Evolutionary conservation across 2,113 vertebrate genomes (phyloP).

Genomic region (Triplophysa dalaica): DNA sequence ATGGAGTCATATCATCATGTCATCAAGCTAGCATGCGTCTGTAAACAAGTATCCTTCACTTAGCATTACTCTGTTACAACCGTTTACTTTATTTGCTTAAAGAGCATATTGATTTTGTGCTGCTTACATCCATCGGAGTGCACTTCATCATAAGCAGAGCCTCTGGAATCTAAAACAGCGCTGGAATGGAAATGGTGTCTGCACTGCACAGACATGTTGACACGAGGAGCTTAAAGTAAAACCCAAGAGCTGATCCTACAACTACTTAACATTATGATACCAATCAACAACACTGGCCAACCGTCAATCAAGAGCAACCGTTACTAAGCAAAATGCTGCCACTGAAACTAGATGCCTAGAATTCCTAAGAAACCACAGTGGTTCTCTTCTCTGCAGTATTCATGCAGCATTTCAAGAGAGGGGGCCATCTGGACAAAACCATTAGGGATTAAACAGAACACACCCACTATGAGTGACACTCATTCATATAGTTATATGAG

Average conservation of each 20-base stretch:
- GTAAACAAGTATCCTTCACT: not conserved
- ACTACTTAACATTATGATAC: not conserved
- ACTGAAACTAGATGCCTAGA: not conserved
- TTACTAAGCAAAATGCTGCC: not conserved
- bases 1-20: not conserved
- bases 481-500: not conserved
- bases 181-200: not conserved
- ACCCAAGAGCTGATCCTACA: not conserved
- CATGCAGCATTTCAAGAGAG: not conserved
- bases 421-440: not conserved
- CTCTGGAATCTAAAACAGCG: not conserved
- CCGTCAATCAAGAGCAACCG: not conserved
- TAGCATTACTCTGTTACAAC: not conserved
- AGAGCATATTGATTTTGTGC: not conserved
- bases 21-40: not conserved
- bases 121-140: conserved; percentile 1
- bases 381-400: not conserved
- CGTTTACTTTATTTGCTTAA: conserved; percentile 19
- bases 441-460: not conserved
- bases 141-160: not conserved
- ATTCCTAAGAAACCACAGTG: not conserved
- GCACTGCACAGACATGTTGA: not conserved
- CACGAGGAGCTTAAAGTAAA: not conserved
- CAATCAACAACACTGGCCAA: not conserved
- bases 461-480: not conserved